Percentiles rank a stretch among this genome's conserved stretches.
phyloP scores from a whole-genome alignment of 2,113 vertebrate species.

The Sciurus niger region DNA sequence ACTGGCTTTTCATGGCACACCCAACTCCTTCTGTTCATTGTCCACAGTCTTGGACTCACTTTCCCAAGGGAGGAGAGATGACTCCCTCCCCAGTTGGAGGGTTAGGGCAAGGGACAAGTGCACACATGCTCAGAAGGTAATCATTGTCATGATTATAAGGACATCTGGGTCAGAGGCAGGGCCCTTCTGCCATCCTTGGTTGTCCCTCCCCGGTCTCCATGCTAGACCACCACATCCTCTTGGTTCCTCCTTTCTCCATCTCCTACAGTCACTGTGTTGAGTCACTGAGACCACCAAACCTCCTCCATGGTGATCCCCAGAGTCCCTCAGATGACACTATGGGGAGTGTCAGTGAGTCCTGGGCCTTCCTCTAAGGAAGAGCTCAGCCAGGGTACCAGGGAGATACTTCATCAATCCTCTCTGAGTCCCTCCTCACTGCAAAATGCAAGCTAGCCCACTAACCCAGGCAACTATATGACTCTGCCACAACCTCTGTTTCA shows the following conservation, averaged over 20 bases:
- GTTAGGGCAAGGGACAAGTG: not conserved
- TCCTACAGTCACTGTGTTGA: not conserved
- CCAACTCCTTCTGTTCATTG: too few relatives aligned
- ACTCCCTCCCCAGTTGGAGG: too few relatives aligned
- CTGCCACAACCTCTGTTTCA: not conserved
- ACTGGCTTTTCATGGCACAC: too few relatives aligned
- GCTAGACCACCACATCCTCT: not conserved
- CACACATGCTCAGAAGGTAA: not conserved
- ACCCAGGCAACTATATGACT: not conserved
- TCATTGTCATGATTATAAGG: not conserved
- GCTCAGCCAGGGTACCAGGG: accelerated
- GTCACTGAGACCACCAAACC: not conserved
- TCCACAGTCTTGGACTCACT: too few relatives aligned
- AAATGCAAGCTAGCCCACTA: not conserved
- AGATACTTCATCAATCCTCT: not conserved
- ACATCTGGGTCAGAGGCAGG: not conserved
- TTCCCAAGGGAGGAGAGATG: not conserved
- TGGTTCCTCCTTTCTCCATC: not conserved
- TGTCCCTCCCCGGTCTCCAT: not conserved
- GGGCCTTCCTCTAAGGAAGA: not conserved
- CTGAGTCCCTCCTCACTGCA: not conserved
- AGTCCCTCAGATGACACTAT: not conserved
- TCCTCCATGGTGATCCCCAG: too few relatives aligned
- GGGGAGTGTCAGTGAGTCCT: not conserved
- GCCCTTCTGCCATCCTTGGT: not conserved